Evolutionary conservation across 2,797 vertebrate genomes (phyloP).

Genomic region (Meda fulgida): DNA sequence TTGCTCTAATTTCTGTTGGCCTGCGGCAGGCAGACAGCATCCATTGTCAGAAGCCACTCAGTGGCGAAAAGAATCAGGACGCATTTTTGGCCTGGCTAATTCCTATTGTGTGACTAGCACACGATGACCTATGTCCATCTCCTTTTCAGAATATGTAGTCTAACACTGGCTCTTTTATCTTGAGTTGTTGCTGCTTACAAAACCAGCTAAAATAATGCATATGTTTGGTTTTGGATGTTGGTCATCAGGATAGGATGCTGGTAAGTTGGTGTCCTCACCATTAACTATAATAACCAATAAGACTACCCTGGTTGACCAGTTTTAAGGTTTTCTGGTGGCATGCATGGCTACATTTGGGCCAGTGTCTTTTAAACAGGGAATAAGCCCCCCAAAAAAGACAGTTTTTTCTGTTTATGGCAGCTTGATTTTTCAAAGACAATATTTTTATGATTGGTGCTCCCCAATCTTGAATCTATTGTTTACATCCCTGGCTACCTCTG

Average conservation of each 20-base stretch:
- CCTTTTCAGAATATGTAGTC: conserved; percentile 39
- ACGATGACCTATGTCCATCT: conserved; percentile 41
- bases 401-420: not conserved
- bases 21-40: conserved; percentile 46
- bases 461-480: not conserved
- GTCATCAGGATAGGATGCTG: not conserved
- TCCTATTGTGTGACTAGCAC: conserved; percentile 39
- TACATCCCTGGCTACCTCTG: not conserved
- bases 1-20: conserved; percentile 55
- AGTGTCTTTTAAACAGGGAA: not conserved
- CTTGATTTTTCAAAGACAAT: not conserved
- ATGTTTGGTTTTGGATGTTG: not conserved
- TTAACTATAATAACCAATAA: not conserved
- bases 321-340: not conserved
- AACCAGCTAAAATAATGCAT: not conserved
- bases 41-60: conserved; percentile 53
- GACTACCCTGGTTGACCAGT: not conserved
- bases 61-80: conserved; percentile 45
- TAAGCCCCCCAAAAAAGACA: not conserved
- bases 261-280: not conserved
- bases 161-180: conserved; percentile 3
- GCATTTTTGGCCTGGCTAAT: conserved; percentile 45
- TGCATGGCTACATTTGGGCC: not conserved
- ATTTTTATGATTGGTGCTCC: not conserved
- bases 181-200: not conserved